phyloP scores from a whole-genome alignment of 2,797 vertebrate species.

The Parauchenoglanis ngamensis region DNA sequence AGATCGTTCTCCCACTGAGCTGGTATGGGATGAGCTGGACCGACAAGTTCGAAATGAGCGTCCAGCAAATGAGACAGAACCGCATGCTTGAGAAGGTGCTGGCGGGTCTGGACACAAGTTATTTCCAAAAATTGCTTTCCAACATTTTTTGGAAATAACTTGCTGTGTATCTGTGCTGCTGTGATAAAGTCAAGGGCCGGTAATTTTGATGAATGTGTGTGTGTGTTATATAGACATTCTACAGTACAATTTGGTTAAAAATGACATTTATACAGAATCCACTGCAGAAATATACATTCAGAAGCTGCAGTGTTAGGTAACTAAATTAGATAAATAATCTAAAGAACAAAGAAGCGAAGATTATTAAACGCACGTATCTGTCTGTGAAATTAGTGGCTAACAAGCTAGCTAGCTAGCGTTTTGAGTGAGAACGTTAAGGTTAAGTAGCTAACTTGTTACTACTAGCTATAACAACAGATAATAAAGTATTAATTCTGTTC shows the following conservation, averaged over 20 bases:
- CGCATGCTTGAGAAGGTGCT: too few relatives aligned
- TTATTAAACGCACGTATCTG: not conserved
- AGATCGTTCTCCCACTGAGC: too few relatives aligned
- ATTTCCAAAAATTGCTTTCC: too few relatives aligned
- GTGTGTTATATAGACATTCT: not conserved
- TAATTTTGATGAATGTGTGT: too few relatives aligned
- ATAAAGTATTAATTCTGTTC: not conserved
- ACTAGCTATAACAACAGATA: not conserved
- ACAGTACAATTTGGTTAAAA: not conserved
- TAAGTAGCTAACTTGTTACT: not conserved
- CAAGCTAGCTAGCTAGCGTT: not conserved
- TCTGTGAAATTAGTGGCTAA: not conserved
- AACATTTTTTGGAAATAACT: too few relatives aligned
- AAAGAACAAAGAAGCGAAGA: not conserved
- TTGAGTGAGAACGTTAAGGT: not conserved
- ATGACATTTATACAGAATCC: not conserved
- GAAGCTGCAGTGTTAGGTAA: not conserved
- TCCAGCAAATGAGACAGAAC: too few relatives aligned
- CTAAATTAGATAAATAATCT: not conserved
- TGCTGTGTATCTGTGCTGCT: too few relatives aligned
- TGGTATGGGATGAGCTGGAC: too few relatives aligned
- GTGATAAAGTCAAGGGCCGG: too few relatives aligned
- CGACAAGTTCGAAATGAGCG: too few relatives aligned
- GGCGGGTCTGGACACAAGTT: too few relatives aligned
- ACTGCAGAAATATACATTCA: not conserved